These are phyloP conservation scores for Cavia aperea DNA, from an alignment of 2,113 vertebrate genomes.

Conservation along the genomic window DNA sequence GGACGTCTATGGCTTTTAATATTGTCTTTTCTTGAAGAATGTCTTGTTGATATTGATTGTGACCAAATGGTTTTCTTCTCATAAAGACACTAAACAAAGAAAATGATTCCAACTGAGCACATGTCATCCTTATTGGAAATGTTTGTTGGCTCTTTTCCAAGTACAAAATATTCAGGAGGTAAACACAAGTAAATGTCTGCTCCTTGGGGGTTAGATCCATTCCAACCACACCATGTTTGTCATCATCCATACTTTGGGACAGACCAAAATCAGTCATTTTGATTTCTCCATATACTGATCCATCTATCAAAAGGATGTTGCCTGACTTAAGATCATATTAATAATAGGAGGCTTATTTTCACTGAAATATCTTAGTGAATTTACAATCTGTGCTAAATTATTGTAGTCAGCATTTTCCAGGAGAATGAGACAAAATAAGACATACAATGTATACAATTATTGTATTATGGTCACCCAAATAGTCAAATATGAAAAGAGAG, in stretches of 20 bases:
- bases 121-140: constrained; percentile 99
- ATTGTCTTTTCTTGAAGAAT: constrained; percentile 99
- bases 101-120: constrained; percentile 98
- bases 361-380: constrained; percentile 98
- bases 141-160: constrained; percentile 99
- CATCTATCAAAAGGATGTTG: constrained; percentile 97
- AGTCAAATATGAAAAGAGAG: too few species aligned
- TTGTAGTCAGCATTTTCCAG: too few species aligned
- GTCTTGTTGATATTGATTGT: constrained; percentile 99
- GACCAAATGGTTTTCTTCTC: constrained; percentile 99
- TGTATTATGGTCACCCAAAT: too few species aligned
- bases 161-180: constrained; percentile 98
- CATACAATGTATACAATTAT: too few species aligned
- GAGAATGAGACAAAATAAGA: too few species aligned
- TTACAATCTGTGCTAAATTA: constrained; percentile 99
- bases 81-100: constrained; percentile 98
- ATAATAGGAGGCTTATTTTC: constrained; percentile 99
- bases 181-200: constrained; percentile 99
- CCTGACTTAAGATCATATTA: constrained; percentile 99
- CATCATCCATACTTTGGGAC: constrained; percentile 99
- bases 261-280: constrained; percentile 99
- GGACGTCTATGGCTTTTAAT: constrained; percentile 98
- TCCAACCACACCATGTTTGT: constrained; percentile 97
- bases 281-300: constrained; percentile 98
- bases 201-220: constrained; percentile 98